phyloP scores from a whole-genome alignment of 2,113 vertebrate genomes.

The Hystrix brachyura region DNA sequence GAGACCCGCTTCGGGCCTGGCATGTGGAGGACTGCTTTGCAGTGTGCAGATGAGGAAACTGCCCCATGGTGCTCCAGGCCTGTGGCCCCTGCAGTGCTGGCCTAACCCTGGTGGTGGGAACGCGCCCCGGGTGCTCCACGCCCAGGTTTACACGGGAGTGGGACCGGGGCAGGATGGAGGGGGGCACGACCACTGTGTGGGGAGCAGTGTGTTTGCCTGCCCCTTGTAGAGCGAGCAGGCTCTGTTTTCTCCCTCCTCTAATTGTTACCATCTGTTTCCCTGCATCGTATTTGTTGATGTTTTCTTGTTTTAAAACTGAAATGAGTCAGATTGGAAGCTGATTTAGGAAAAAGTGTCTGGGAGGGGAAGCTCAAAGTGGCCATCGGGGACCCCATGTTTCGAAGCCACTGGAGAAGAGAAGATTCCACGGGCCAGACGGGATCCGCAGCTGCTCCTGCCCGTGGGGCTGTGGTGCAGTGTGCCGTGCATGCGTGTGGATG shows the following conservation, averaged over 20 bases:
- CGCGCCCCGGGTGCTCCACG: rapidly evolving
- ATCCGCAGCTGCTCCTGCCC: neutral
- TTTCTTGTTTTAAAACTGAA: constrained; percentile 88
- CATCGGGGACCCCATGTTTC: constrained; percentile 73
- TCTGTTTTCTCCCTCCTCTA: constrained; percentile 88
- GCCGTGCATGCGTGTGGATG: rapidly evolving
- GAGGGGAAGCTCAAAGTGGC: constrained; percentile 81
- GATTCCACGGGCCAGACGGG: neutral
- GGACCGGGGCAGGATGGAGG: neutral
- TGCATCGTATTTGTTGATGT: constrained; percentile 87
- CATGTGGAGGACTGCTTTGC: neutral
- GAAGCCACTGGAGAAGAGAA: neutral
- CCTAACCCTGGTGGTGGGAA: neutral
- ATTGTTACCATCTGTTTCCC: constrained; percentile 89
- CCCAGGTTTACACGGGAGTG: neutral
- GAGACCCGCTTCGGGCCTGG: neutral
- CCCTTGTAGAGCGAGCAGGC: constrained; percentile 84
- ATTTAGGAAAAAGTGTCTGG: constrained; percentile 85
- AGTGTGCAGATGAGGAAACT: neutral
- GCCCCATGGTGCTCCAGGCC: neutral
- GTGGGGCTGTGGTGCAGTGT: rapidly evolving
- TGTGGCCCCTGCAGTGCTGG: rapidly evolving
- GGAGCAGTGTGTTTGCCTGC: constrained; percentile 85
- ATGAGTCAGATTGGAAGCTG: constrained; percentile 87
- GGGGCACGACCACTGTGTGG: neutral